Evolutionary conservation across 2,888 invertebrate genomes (phyloP), one percentile per base, ranked within the genome.

Genomic region (Rhodophaea formosa): DNA sequence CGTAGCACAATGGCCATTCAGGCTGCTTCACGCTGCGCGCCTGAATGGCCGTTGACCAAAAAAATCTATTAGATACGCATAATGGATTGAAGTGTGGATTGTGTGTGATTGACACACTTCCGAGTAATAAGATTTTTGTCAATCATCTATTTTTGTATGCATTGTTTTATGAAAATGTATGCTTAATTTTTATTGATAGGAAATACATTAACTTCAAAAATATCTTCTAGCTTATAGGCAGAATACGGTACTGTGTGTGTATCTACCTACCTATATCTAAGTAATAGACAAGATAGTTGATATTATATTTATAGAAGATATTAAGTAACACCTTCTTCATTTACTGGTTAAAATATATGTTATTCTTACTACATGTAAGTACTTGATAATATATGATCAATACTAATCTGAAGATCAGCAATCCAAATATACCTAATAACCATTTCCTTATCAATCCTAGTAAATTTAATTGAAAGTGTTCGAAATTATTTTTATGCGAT

Each of bases 41-140:
- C 72, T 89, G 88, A 91, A 91, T 91, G 91, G 87, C 77, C 81
- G 69, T 79, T 64, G 77, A 82, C 75, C 79, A 79, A 89, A 90
- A 89, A 91, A 88, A 91, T 81, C 84, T 90, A 91, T 90, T 89
- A 90, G 88, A 80, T 82, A 83, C 87, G 86, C 86, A 86, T 88
- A 88, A 88, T 86, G 79, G 84, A 67, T 77, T 67, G 75, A 69
- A 71, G 75, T 75, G 74, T 67, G 70, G 76, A 57, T 56, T 42
- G 42, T 14, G 12, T 35, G 59, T 57, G 61, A 61, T 61, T 59
- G 61, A 61, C 61, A 57, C 54, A 43, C 58, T 32, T 56, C 42
- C 44, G 47, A 32, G 29, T 51, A 55, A 55, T 59, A 46, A 49
- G 56, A 45, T 43, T 59, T 44, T 15, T 42, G 39, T 1, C 5